Evolutionary conservation across 1,140 invertebrate species (phyloP).

Genomic region (Oppia nitens): DNA sequence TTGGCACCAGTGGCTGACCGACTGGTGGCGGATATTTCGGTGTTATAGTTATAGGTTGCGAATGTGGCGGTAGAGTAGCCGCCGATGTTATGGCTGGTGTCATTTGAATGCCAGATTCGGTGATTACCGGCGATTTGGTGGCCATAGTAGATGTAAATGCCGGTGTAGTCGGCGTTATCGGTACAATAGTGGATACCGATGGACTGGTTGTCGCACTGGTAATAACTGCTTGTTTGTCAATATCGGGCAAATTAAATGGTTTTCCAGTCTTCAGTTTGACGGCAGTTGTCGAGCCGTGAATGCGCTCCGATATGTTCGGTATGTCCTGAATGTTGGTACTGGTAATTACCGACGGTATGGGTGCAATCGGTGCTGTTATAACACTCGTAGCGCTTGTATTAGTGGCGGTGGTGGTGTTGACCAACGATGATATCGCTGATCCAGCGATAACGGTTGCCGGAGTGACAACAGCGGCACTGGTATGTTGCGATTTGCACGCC

Average conservation of each 20-base stretch:
- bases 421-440: neutral
- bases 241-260: conserved; percentile 10
- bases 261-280: conserved; percentile 18
- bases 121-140: conserved; percentile 1
- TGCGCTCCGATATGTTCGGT: conserved; percentile 16
- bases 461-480: neutral
- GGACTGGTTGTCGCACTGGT: neutral
- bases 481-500: neutral
- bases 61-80: neutral
- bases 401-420: conserved; percentile 6
- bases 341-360: conserved; percentile 1
- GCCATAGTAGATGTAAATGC: neutral
- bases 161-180: neutral
- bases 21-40: conserved; percentile 12
- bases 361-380: neutral
- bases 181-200: neutral
- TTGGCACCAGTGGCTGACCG: conserved; percentile 8
- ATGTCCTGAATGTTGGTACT: neutral
- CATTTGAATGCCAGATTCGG: neutral
- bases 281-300: conserved; percentile 15
- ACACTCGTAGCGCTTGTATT: conserved; percentile 13
- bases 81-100: neutral
- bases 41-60: conserved; percentile 9
- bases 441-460: neutral
- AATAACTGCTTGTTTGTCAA: neutral